Evolutionary conservation across 2,113 vertebrate species (phyloP), one percentile per base, ranked within the genome.

Genomic region (Numida meleagris): DNA sequence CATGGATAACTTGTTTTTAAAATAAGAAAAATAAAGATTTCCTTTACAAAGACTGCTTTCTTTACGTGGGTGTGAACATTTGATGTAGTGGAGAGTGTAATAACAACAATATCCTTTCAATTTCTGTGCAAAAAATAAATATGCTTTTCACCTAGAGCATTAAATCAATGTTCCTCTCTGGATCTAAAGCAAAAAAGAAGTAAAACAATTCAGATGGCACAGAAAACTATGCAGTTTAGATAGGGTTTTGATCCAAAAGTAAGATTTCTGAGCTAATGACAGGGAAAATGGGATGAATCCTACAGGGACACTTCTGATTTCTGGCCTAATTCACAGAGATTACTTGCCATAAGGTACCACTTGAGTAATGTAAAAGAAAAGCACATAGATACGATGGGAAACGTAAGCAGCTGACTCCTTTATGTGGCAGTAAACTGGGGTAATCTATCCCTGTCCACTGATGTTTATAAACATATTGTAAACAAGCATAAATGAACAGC

Each of bases 381-480:
- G 55, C 66, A 48, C 68, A 42, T 20, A 84, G 88, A 92, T 91
- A 79, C 65, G 79, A 95, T 75, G 87, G 88, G 88, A 95, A 94
- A 79, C 1, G 23, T 76, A 74, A 85, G 85, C 90, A 88, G 85
- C 82, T 94, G 96, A 96, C 84, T 96, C 57, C 73, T 91, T 87
- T 88, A 86, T 90, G 70, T 59, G 51, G 72, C 57, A 89, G 81
- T 70, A 93, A 91, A 93, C 93, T 83, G 77, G 55, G 82, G 58
- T 93, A 89, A 94, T 93, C 88, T 85, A 93, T 97, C 95, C 88
- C 93, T 96, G 97, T 97, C 97, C 96, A 97, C 90, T 97, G 96
- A 97, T 96, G 96, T 97, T 97, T 97, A 96, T 97, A 97, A 97
- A 96, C 97, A 96, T 96, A 97, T 97, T 97, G 97, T 97, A 97